phyloP scores from a whole-genome alignment of 2,797 vertebrate genomes.

The Aldrovandia affinis region DNA sequence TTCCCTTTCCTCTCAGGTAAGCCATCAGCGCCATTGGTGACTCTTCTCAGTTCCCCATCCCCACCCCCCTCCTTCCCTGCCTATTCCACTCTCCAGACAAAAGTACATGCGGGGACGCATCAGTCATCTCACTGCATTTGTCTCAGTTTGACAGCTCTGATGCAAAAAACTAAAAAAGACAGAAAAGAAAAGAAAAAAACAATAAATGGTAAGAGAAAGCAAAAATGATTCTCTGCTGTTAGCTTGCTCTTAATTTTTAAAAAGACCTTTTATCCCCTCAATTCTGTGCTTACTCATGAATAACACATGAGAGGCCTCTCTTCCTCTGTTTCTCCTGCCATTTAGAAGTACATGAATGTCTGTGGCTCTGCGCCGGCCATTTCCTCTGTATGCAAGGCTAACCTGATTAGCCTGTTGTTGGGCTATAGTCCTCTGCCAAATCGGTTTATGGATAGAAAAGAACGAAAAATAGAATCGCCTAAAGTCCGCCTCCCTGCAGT shows the following conservation, averaged over 20 bases:
- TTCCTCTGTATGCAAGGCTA: conserved; percentile 74
- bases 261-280: conserved; percentile 70
- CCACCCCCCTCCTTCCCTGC: not conserved
- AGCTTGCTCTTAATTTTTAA: conserved; percentile 59
- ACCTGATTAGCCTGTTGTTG: conserved; percentile 74
- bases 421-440: conserved; percentile 75
- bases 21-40: conserved; percentile 36
- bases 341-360: conserved; percentile 68
- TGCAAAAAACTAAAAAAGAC: conserved; percentile 64
- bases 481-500: conserved; percentile 57
- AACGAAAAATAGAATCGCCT: conserved; percentile 52
- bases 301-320: conserved; percentile 66
- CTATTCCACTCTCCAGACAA: conserved; percentile 34
- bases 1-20: conserved; percentile 24
- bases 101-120: conserved; percentile 55
- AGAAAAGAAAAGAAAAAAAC: conserved; percentile 48
- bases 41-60: conserved; percentile 17
- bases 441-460: conserved; percentile 67
- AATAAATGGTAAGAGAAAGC: conserved; percentile 50
- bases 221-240: conserved; percentile 51
- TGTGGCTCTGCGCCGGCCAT: conserved; percentile 64
- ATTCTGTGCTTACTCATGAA: conserved; percentile 68
- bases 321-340: conserved; percentile 44
- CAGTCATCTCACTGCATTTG: conserved; percentile 55
- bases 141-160: conserved; percentile 61